Evolutionary conservation across 1,140 invertebrate species (phyloP), one percentile per base, ranked within the genome.

Genomic region (Euura saliciscinereae): DNA sequence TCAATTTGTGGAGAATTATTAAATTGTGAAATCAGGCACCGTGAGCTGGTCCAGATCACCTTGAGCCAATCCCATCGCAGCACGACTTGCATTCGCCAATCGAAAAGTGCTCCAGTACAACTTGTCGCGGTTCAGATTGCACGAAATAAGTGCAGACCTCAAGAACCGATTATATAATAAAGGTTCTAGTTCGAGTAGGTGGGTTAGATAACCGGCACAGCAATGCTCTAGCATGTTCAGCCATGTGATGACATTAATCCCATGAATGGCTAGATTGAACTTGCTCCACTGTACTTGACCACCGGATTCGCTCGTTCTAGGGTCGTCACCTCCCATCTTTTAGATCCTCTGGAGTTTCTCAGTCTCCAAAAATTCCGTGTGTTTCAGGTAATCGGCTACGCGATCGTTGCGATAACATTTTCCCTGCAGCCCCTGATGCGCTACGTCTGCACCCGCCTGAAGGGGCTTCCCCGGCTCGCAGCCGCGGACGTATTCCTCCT

Each of bases 401-500:
- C 87, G 3, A 85, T 94, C 10, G 92, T 94, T 0, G 86, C 91
- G 43, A 81, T 93, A 44, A 92, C 94, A 44, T 95, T 95, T 82
- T 86, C 90, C 2, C 83, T 94, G 13, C 95, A 96, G 85, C 91
- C 92, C 0, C 80, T 91, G 6, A 91, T 95, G 84, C 89, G 92
- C 43, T 92, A 91, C 83, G 84, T 91, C 2, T 94, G 93, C 44
- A 88, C 90, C 46, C 88, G 90, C 65, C 83, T 94, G 2, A 86
- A 88, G 69, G 94, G 94, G n/a, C 85, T 92, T 2, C 72, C 87
- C 3, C 88, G 94, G 70, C 84, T 96, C 11, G 78, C 94, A 8
- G 86, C 92, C 4, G 93, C 93, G 64, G 95, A 96, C 81, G 79
- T 91, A 4, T 95, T 94, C 83, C 90, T 94, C 45, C 86, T 95